These are phyloP conservation scores for Papilio machaon DNA, from an alignment of 1,140 invertebrate species.

Conservation along the genomic window DNA sequence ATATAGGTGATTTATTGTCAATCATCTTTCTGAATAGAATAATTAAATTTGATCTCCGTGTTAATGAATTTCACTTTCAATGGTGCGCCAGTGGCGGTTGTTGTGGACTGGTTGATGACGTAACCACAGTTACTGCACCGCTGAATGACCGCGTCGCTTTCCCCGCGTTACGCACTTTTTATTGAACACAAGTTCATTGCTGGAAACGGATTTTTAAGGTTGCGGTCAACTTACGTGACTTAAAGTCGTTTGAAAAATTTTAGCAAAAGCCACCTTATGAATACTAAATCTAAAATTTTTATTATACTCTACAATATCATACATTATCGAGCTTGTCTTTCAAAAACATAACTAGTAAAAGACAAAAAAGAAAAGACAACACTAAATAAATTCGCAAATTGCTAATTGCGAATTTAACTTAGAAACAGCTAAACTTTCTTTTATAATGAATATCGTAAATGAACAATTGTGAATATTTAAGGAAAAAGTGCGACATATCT, in stretches of 20 bases:
- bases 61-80: conserved; percentile 53
- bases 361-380: not conserved
- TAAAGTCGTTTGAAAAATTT: not conserved
- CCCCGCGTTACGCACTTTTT: conserved; percentile 40
- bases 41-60: not conserved
- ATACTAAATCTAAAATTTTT: not conserved
- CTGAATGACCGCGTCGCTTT: conserved; percentile 41
- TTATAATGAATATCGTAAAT: conserved; percentile 4
- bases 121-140: conserved; percentile 43
- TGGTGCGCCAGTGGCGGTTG: not conserved
- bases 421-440: not conserved
- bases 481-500: conserved; percentile 21
- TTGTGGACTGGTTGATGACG: conserved; percentile 42
- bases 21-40: not conserved
- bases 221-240: conserved; percentile 48
- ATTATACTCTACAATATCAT: not conserved
- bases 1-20: not conserved
- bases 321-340: too few relatives aligned
- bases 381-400: not conserved
- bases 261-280: not conserved
- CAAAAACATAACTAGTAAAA: not conserved
- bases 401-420: not conserved
- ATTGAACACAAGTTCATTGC: conserved; percentile 51
- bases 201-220: conserved; percentile 46
- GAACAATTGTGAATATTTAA: not conserved